Base-by-base conservation (phyloP, 2,888 invertebrate species). In the Lordiphosa fenestrarum region DNA sequence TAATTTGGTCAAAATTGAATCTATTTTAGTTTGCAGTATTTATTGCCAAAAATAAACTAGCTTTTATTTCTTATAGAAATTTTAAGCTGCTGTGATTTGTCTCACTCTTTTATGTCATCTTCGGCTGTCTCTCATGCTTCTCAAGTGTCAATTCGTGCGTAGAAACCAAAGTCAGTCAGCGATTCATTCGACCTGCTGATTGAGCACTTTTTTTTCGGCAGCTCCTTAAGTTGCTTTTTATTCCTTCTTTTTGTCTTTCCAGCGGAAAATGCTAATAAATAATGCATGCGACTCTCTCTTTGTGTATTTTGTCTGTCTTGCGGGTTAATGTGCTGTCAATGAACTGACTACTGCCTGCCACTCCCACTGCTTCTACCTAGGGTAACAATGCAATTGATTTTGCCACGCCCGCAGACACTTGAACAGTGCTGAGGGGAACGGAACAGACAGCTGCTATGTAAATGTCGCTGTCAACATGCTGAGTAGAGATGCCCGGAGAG, bases 101-200 rank as follows among this genome's bases (percentile, higher is more conserved):
- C 30, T 10, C 10, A 10, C 30, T 10, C 10, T 30, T 30, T 30
- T 30, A 30, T 30, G 30, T 30, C 30, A 35, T 47, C 19, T 35
- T 33, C 19, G 15, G 36, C 47, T 47, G 47, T 6, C 35, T 36
- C 68, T 77, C 82, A 84, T 77, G 71, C 82, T 82, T 73, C 71
- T 77, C 74, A 82, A 84, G 83, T 80, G 78, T 77, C 82, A 84
- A 77, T 84, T 80, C 84, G 67, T 73, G 78, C 71, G 66, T 77
- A 64, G 50, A 57, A 65, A 70, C 70, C 73, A 42, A 58, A 69
- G 66, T 63, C 69, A 78, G 80, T 71, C 83, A 78, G 63, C 70
- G 76, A 69, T 69, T 75, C 76, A 61, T 75, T 65, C 66, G 57
- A 63, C 57, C 50, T 63, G 82, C 78, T 84, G 82, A 84, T 71